Conservation (phyloP, 1,140 invertebrate species). For the Teleopsis dalmanni region DNA sequence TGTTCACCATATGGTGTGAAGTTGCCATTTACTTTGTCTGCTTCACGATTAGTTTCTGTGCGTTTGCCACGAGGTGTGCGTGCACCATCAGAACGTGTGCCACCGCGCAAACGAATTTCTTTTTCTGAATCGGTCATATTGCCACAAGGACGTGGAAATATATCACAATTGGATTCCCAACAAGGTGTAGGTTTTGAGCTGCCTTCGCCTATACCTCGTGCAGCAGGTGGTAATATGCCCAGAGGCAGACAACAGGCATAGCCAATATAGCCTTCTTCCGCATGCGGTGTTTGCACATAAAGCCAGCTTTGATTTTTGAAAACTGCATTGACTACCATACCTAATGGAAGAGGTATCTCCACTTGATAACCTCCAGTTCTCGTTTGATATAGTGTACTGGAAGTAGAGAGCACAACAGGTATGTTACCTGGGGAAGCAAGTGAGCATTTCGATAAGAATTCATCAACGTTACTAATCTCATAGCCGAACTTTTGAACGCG, state of each 20-base stretch:
- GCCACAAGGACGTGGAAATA: conserved; percentile 64
- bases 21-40: conserved; percentile 10
- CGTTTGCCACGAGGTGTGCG: conserved; percentile 44
- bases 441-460: conserved; percentile 57
- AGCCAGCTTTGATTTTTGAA: conserved; percentile 77
- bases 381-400: conserved; percentile 67
- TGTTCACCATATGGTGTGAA: conserved; percentile 21
- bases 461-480: conserved; percentile 65
- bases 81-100: conserved; percentile 51
- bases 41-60: conserved; percentile 27
- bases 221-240: conserved; percentile 54
- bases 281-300: conserved; percentile 73
- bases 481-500: conserved; percentile 58
- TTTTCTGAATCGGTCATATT: conserved; percentile 69
- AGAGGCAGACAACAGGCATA: conserved; percentile 67
- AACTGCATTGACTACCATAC: conserved; percentile 76
- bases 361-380: conserved; percentile 58
- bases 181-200: conserved; percentile 50
- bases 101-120: conserved; percentile 48
- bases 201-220: not conserved
- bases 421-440: conserved; percentile 62
- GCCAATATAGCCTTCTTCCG: conserved; percentile 68
- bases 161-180: conserved; percentile 71
- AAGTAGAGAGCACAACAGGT: conserved; percentile 67
- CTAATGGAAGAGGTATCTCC: conserved; percentile 63